phyloP scores from a whole-genome alignment of 2,113 vertebrate genomes.

The Campylorhamphus procurvoides region DNA sequence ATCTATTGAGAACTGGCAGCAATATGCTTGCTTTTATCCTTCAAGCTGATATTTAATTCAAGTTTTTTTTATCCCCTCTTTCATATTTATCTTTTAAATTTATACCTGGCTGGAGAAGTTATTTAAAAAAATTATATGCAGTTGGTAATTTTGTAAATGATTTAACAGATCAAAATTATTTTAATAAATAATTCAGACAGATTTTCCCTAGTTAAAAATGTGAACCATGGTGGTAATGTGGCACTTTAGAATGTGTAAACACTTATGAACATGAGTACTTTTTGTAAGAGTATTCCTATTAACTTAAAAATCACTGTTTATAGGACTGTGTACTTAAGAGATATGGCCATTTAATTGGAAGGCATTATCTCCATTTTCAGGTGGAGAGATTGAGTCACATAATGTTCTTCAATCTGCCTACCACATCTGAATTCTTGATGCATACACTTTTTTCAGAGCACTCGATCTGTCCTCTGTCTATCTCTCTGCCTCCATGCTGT shows the following conservation, averaged over 20 bases:
- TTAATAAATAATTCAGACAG: neutral
- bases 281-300: neutral
- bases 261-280: neutral
- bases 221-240: neutral
- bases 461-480: neutral
- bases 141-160: neutral
- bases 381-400: neutral
- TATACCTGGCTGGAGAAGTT: neutral
- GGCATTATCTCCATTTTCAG: neutral
- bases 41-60: neutral
- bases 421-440: neutral
- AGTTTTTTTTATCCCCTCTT: neutral
- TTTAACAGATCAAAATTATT: neutral
- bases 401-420: neutral
- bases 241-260: neutral
- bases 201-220: neutral
- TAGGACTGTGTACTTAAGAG: neutral
- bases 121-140: neutral
- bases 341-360: neutral
- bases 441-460: neutral
- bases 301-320: conserved; percentile 2
- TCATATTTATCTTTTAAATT: neutral
- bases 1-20: neutral
- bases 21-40: neutral
- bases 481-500: neutral